Conservation (phyloP, 2,888 invertebrate genomes). For the Achlya flavicornis region DNA sequence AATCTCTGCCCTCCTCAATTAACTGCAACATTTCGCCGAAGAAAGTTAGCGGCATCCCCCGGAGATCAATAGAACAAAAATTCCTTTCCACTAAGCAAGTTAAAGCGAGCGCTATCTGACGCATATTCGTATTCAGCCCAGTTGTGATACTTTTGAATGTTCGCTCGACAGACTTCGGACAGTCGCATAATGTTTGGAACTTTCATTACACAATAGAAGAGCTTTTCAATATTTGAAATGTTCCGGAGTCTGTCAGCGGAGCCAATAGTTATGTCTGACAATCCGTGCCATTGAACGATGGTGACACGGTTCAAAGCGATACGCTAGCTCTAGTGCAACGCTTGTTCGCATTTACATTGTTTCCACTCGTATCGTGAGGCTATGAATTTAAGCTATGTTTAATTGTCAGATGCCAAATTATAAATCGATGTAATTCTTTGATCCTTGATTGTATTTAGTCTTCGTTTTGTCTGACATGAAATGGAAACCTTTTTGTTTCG, state of each 20-base stretch:
- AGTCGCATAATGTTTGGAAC: slow-evolving; percentile 18
- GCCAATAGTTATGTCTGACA: slow-evolving; percentile 27
- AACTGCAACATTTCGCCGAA: slow-evolving; percentile 73
- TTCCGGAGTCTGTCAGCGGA: slow-evolving; percentile 9
- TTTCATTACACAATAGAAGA: slow-evolving; percentile 8
- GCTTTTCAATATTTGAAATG: slow-evolving; percentile 18
- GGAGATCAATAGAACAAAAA: slow-evolving; percentile 77
- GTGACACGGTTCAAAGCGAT: slow-evolving; percentile 30
- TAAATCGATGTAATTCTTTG: slow-evolving; percentile 53
- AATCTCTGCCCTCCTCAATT: slow-evolving; percentile 79
- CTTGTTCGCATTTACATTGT: slow-evolving; percentile 71
- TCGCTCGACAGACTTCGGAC: slow-evolving; percentile 28
- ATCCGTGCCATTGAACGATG: slow-evolving; percentile 36
- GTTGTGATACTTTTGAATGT: slow-evolving; percentile 42
- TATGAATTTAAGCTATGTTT: slow-evolving; percentile 65
- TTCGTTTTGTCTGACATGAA: slow-evolving; percentile 58
- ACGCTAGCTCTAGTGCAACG: slow-evolving; percentile 46
- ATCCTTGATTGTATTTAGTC: slow-evolving; percentile 23
- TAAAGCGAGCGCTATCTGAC: slow-evolving; percentile 75
- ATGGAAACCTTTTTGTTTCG: slow-evolving; percentile 48
- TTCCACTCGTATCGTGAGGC: slow-evolving; percentile 59
- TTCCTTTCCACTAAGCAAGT: slow-evolving; percentile 74
- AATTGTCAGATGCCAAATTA: slow-evolving; percentile 80
- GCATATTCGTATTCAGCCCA: slow-evolving; percentile 26
- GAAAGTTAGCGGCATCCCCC: slow-evolving; percentile 77